These are phyloP conservation scores for Gymnopithys bicolor DNA, from an alignment of 2,797 vertebrate species.

Conservation along the genomic window DNA sequence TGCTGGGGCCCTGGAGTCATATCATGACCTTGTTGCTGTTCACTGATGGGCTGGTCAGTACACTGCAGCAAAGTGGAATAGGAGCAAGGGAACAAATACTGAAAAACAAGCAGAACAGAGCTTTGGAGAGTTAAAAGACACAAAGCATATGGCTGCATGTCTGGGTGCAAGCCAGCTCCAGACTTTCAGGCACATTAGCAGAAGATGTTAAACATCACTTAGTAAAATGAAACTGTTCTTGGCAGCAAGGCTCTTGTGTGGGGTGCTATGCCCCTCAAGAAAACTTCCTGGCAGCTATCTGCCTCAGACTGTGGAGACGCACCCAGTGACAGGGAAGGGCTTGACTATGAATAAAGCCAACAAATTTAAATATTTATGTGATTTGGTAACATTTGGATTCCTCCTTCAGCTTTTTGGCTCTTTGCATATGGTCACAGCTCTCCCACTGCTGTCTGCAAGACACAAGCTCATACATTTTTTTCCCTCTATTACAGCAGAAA, in stretches of 20 bases:
- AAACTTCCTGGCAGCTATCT: not conserved
- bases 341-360: not conserved
- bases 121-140: not conserved
- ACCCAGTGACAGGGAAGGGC: not conserved
- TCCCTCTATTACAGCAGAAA: not conserved
- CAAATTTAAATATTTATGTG: not conserved
- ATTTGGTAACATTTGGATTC: not conserved
- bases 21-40: not conserved
- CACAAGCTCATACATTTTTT: fast-evolving
- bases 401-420: not conserved
- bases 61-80: not conserved
- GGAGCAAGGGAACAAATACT: not conserved
- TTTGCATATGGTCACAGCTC: not conserved
- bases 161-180: not conserved
- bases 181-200: not conserved
- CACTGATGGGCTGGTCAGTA: not conserved
- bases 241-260: not conserved
- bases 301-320: not conserved
- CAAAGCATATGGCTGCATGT: not conserved
- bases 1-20: not conserved
- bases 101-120: not conserved
- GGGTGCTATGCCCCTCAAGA: not conserved
- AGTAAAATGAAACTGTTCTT: not conserved
- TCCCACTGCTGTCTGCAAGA: not conserved
- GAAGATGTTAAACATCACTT: not conserved